These are phyloP conservation scores for Scomber japonicus DNA, from an alignment of 2,113 vertebrate species.

Conservation along the genomic window DNA sequence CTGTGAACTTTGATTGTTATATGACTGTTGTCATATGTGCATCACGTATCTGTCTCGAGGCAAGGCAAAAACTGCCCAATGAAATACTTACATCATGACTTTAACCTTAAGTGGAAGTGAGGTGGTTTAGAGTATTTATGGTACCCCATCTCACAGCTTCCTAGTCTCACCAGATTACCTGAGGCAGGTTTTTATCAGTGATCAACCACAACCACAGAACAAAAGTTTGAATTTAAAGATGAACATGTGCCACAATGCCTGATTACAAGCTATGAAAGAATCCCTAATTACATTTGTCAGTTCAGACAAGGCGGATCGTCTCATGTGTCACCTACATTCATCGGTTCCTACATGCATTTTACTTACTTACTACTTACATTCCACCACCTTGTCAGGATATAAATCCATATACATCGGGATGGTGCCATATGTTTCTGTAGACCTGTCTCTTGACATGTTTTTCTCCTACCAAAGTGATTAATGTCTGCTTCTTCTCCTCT, in stretches of 20 bases:
- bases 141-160: too few relatives aligned
- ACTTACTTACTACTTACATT: background rate
- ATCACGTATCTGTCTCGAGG: background rate
- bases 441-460: background rate
- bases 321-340: background rate
- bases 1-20: too few relatives aligned
- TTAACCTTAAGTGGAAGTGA: background rate
- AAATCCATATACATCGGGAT: background rate
- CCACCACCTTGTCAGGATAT: background rate
- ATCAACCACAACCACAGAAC: background rate
- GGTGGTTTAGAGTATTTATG: too few relatives aligned
- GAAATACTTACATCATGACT: background rate
- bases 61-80: background rate
- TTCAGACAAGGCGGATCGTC: background rate
- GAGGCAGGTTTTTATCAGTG: background rate
- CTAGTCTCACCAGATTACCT: too few relatives aligned
- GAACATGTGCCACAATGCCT: background rate
- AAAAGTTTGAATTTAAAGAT: background rate
- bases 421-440: background rate
- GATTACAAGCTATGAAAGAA: background rate
- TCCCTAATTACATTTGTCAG: background rate
- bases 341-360: background rate
- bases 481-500: background rate
- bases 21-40: background rate
- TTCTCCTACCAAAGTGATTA: constrained; percentile 28